Base-by-base conservation (phyloP, 30 jellyfish, hydroid and myxozoan genomes). In the Calvadosia cruxmelitensis region DNA sequence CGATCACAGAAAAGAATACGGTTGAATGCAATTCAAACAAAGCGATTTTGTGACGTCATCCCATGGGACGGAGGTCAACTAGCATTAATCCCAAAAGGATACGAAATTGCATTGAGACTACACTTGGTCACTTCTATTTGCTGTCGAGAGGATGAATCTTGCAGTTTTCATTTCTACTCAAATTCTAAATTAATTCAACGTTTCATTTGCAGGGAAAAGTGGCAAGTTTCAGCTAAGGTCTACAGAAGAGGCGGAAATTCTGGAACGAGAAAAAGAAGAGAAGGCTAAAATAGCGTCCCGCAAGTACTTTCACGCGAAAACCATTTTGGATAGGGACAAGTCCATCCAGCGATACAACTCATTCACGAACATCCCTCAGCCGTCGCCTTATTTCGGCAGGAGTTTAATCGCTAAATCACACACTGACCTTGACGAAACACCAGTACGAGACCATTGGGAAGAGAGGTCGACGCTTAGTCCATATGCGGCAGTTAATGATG, bases 351-450 rank as follows among this genome's bases (percentile, higher is more conserved):
- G 84, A 26, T 79, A 68, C 66, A 53, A 79, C 24, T 79, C 93
- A 1, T 70, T 79, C 80, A 71, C 76, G 27, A 67, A 79, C 63
- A 79, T 79, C 31, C 93, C 93, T 31, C 84, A 79, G 2, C 84
- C 93, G 15, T 79, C 93, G n/a, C 57, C 57, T 10, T 42, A 5
- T 42, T 42, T 42, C 20, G 20, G 57, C 20, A 10, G 57, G 10
- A 42, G 57, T 42, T 10, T 42, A 42, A 42, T 42, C 10, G 57
- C 57, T 5, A 5, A 5, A 42, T 20, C 57, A 42, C 15, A 42
- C 10, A 42, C 10, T 42, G 57, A 42, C 20, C 57, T 42, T 42
- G 57, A 42, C 20, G 20, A 42, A 42, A 42, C 57, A 42, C 57
- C 57, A 42, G 20, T 10, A 5, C 10, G 20, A 42, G 57, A 42